phyloP scores from a whole-genome alignment of 2,113 vertebrate genomes.

The Hyperoodon ampullatus region DNA sequence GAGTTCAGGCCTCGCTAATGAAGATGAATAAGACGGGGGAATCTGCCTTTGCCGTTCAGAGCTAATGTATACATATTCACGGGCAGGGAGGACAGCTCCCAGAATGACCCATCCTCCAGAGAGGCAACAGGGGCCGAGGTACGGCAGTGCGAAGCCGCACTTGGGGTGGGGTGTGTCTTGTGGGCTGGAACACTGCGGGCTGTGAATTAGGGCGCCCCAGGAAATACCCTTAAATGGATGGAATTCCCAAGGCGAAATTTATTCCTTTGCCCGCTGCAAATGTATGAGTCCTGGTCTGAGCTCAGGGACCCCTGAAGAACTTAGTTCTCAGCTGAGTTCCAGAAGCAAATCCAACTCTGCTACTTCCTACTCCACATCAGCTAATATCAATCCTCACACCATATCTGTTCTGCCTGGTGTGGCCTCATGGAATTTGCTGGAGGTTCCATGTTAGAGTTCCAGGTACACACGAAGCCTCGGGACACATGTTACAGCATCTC shows the following conservation, averaged over 20 bases:
- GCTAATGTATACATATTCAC: slow-evolving; percentile 45
- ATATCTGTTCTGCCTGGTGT: not conserved
- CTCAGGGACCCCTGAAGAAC: not conserved
- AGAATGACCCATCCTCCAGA: not conserved
- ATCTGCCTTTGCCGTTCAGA: not conserved
- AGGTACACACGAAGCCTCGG: not conserved
- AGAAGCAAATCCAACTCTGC: not conserved
- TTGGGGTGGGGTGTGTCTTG: not conserved
- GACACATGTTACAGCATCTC: rapidly evolving
- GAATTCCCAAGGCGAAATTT: not conserved
- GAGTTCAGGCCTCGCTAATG: slow-evolving; percentile 44
- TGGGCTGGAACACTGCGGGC: not conserved
- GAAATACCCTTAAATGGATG: not conserved
- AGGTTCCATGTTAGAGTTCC: not conserved
- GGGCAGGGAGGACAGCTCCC: not conserved
- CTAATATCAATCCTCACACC: not conserved
- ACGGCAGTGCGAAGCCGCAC: rapidly evolving
- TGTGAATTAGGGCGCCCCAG: not conserved
- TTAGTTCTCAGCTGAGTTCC: not conserved
- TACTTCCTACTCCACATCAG: not conserved
- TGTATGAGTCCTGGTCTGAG: not conserved
- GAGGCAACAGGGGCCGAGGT: not conserved
- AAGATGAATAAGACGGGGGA: slow-evolving; percentile 28
- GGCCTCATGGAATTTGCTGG: not conserved
- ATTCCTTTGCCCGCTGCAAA: not conserved